Conservation (phyloP, 2,888 invertebrate species). For the Chrysodeixis includens region DNA sequence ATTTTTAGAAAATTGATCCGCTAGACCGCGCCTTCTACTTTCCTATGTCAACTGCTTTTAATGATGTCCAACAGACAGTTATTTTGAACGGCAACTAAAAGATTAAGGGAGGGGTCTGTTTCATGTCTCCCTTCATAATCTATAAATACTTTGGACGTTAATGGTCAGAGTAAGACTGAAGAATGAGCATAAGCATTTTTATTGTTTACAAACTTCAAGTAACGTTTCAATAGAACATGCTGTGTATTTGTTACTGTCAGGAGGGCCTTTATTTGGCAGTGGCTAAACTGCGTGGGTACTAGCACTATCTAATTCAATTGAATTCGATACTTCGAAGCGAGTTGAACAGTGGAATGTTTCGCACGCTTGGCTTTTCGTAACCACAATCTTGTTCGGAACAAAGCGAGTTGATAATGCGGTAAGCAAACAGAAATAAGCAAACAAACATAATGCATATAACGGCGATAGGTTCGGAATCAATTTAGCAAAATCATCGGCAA, state of each 20-base stretch:
- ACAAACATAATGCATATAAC: constrained; percentile 18
- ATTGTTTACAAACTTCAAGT: constrained; percentile 6
- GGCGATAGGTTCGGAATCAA: constrained; percentile 30
- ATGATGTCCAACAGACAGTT: constrained; percentile 48
- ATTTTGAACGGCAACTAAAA: constrained; percentile 39
- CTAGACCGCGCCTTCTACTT: constrained; percentile 72
- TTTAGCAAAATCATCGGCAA: constrained; percentile 1
- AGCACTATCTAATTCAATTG: not conserved
- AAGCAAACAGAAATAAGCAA: constrained; percentile 41
- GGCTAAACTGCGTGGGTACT: not conserved
- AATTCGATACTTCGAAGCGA: constrained; percentile 12
- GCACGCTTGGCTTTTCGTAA: constrained; percentile 30
- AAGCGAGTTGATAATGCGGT: constrained; percentile 45
- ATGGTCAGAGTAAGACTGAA: constrained; percentile 10
- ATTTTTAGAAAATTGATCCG: constrained; percentile 72
- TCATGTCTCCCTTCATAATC: constrained; percentile 32
- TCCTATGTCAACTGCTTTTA: constrained; percentile 64
- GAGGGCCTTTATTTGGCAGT: not conserved
- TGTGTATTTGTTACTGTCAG: not conserved
- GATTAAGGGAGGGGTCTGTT: constrained; percentile 22
- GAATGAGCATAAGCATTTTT: not conserved
- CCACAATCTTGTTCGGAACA: constrained; percentile 41
- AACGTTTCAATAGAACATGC: not conserved
- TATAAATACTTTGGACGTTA: constrained; percentile 36
- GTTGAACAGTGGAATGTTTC: constrained; percentile 27